These are phyloP conservation scores for Agrypnus murinus DNA, from an alignment of 2,888 invertebrate species.

Conservation along the genomic window DNA sequence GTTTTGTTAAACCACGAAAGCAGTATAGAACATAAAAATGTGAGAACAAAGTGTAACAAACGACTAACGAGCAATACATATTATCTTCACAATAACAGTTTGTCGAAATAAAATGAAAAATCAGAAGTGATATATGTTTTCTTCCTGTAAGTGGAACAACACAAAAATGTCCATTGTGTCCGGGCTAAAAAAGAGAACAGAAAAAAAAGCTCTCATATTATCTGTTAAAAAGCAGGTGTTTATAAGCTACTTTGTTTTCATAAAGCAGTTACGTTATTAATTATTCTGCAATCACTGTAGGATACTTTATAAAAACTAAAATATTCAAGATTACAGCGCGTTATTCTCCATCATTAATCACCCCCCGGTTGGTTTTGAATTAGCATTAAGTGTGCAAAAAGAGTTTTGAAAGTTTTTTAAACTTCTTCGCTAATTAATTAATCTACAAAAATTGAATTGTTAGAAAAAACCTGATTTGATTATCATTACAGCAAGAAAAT, in stretches of 20 bases:
- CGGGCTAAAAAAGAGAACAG: too few relatives aligned
- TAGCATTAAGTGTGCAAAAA: neutral
- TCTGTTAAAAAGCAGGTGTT: slow-evolving; percentile 8
- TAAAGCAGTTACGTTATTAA: slow-evolving; percentile 10
- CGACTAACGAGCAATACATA: slow-evolving; percentile 13
- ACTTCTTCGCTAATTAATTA: too few relatives aligned
- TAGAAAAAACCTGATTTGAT: too few relatives aligned
- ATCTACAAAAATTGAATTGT: too few relatives aligned
- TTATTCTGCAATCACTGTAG: slow-evolving; percentile 24
- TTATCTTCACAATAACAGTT: slow-evolving; percentile 12
- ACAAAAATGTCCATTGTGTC: too few relatives aligned
- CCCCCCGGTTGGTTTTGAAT: neutral
- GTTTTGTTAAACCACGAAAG: neutral
- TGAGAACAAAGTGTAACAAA: neutral
- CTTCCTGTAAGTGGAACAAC: neutral
- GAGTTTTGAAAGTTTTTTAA: too few relatives aligned
- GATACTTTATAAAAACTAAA: slow-evolving; percentile 23
- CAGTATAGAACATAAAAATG: neutral
- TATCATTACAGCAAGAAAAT: too few relatives aligned
- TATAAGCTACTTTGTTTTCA: slow-evolving; percentile 13
- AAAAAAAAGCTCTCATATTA: neutral
- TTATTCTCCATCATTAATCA: slow-evolving; percentile 20
- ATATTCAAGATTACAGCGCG: slow-evolving; percentile 29
- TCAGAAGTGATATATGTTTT: slow-evolving; percentile 4
- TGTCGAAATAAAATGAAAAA: slow-evolving; percentile 22